These are phyloP conservation scores for Scartelaos histophorus DNA, from an alignment of 2,113 vertebrate species.

Conservation along the genomic window DNA sequence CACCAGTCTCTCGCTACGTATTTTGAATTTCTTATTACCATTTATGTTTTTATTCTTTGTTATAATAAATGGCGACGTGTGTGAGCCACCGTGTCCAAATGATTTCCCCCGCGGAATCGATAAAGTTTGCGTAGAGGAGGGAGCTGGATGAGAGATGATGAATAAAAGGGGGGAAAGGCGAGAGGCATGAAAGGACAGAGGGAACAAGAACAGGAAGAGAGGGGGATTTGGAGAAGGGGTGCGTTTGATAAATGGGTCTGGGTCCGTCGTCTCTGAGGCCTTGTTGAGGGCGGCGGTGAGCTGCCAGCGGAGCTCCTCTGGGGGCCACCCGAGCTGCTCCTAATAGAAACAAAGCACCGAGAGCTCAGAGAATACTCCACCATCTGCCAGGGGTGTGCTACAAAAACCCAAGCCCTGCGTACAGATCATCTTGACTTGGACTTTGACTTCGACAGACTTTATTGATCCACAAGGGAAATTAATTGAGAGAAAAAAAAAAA, in stretches of 20 bases:
- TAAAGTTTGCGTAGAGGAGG: not conserved
- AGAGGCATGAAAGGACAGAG: not conserved
- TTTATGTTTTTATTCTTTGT: no score
- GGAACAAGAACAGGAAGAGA: not conserved
- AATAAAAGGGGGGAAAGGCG: not conserved
- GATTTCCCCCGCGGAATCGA: no score
- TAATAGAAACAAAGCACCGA: conserved; percentile 40
- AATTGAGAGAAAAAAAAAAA: no score
- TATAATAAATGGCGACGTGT: no score
- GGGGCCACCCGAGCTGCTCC: conserved; percentile 23
- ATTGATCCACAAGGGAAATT: no score
- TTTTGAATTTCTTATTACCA: no score
- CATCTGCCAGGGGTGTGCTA: conserved; percentile 20
- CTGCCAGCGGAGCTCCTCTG: conserved; percentile 26
- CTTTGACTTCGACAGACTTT: no score
- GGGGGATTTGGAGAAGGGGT: not conserved
- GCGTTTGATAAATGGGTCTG: conserved; percentile 51
- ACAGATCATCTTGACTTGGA: no score
- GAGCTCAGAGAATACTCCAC: conserved; percentile 14
- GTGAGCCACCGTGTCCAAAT: no score
- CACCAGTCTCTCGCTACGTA: no score
- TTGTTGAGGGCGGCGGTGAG: conserved; percentile 40
- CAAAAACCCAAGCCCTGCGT: no score
- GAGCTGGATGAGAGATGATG: conserved; percentile 1
- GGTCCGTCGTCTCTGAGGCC: conserved; percentile 52